Conservation (phyloP, 2,888 invertebrate species). For the Hofmannophila pseudospretella region DNA sequence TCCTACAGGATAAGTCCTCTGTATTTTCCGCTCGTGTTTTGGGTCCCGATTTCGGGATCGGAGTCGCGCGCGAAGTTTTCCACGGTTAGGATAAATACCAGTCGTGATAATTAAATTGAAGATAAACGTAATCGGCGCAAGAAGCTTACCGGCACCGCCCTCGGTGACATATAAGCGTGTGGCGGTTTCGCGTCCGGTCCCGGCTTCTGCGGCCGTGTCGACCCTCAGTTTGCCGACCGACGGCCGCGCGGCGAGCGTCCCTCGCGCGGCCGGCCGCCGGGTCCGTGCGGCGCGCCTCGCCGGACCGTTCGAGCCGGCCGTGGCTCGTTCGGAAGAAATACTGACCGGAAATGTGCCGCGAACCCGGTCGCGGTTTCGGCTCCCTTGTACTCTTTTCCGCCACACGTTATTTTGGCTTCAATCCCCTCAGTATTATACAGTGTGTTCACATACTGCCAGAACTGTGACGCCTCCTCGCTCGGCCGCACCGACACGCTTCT, state of each 20-base stretch:
- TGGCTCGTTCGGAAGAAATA: background rate
- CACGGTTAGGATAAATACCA: background rate
- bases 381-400: background rate
- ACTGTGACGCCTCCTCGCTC: background rate
- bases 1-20: too few species aligned
- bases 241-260: background rate
- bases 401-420: background rate
- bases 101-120: background rate
- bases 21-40: background rate
- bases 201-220: too few species aligned
- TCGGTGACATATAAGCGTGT: background rate
- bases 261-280: background rate
- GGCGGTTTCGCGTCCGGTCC: too few species aligned
- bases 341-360: background rate
- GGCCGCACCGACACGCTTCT: background rate
- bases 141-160: background rate
- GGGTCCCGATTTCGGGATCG: background rate
- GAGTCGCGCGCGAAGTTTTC: background rate
- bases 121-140: background rate
- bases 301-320: background rate
- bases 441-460: background rate
- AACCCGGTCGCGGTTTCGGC: background rate
- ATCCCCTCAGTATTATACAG: background rate
- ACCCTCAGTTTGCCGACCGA: too few species aligned
- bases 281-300: background rate